Evolutionary conservation across 1,140 invertebrate genomes (phyloP).

Genomic region (Antheraea pernyi): DNA sequence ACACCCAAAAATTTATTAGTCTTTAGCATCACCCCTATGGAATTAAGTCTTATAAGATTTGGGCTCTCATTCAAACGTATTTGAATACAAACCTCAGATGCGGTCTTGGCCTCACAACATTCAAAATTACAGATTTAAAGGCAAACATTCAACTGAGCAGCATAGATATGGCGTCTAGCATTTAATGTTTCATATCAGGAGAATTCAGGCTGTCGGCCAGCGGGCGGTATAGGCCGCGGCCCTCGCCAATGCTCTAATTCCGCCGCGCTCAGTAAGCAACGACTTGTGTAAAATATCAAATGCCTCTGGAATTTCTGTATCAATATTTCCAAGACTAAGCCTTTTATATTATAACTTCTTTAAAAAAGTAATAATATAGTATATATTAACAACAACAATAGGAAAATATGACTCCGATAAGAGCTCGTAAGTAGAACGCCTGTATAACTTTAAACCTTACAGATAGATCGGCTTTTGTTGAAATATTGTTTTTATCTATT

Average conservation of each 20-base stretch:
- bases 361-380: too few species aligned
- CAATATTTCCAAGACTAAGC: not conserved
- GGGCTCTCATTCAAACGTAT: too few species aligned
- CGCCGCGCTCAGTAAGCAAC: not conserved
- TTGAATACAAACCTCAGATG: conserved; percentile 15
- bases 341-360: too few species aligned
- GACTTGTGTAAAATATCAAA: conserved; percentile 26
- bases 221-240: conserved; percentile 12
- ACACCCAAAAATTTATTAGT: too few species aligned
- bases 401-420: too few species aligned
- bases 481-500: too few species aligned
- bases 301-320: conserved; percentile 23
- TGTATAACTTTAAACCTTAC: too few species aligned
- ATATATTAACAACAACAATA: too few species aligned
- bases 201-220: conserved; percentile 32
- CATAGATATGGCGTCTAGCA: conserved; percentile 32
- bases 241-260: conserved; percentile 31
- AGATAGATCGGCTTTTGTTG: too few species aligned
- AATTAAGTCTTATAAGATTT: too few species aligned
- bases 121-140: conserved; percentile 14
- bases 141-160: conserved; percentile 20
- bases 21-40: too few species aligned
- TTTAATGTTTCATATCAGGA: conserved; percentile 32
- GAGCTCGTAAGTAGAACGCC: too few species aligned
- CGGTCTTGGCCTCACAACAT: not conserved